Evolutionary conservation across 1,140 invertebrate species (phyloP).

Genomic region (Anoplophora glabripennis): DNA sequence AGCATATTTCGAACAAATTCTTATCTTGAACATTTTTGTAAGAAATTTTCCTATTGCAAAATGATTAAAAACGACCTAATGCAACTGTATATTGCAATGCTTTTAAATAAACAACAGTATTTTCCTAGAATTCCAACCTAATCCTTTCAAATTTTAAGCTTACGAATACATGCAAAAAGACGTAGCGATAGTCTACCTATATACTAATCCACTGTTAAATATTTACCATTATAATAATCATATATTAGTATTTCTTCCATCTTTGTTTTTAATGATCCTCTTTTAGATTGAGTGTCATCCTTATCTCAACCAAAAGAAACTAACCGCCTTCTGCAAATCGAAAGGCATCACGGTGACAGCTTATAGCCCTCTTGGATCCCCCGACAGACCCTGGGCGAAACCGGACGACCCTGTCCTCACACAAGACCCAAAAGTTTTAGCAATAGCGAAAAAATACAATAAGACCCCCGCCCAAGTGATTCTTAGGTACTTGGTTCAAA

Average conservation of each 20-base stretch:
- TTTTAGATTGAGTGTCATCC: conserved; percentile 80
- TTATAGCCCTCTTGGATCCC: conserved; percentile 77
- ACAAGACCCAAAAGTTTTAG: conserved; percentile 59
- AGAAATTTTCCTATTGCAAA: too few species aligned
- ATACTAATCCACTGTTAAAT: too few species aligned
- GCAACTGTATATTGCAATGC: too few species aligned
- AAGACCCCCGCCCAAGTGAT: conserved; percentile 39
- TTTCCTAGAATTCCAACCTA: too few species aligned
- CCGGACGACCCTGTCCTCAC: conserved; percentile 55
- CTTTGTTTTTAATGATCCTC: conserved; percentile 4
- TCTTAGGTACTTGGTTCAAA: conserved; percentile 33
- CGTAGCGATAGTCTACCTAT: too few species aligned
- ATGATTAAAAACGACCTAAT: too few species aligned
- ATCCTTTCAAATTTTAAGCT: too few species aligned
- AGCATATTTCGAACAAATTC: background rate
- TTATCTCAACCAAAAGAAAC: conserved; percentile 75
- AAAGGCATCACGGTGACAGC: conserved; percentile 71
- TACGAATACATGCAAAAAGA: too few species aligned
- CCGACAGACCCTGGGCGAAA: conserved; percentile 66
- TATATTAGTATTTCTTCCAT: too few species aligned
- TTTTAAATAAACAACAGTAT: too few species aligned
- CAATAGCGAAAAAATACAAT: conserved; percentile 34
- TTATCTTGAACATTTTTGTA: too few species aligned
- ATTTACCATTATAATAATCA: too few species aligned
- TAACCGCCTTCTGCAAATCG: conserved; percentile 69